Evolutionary conservation across 2,888 invertebrate species (phyloP), one percentile per base, ranked within the genome.

Genomic region (Orchestes rusci): DNA sequence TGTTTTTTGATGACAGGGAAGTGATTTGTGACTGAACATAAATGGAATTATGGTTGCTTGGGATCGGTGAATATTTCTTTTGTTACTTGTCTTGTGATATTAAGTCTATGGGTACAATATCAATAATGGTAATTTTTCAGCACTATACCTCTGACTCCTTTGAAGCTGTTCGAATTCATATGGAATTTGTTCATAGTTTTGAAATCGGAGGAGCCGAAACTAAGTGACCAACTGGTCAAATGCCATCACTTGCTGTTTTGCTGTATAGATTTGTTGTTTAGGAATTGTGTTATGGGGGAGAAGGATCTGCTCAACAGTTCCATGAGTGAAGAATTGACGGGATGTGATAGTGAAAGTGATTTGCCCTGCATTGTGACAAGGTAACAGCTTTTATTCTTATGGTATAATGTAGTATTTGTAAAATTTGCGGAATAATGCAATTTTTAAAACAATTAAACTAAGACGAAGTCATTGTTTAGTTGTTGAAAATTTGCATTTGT

Each of bases 171-270:
- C 68, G 90, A 92, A 63, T 91, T 95, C 63, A 84, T 88, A 56
- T 97, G 96, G 96, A 88, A 88, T 38, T 70, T 96, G 45, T 96
- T 91, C 70, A 79, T 94, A 23, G 85, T 87, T 65, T 84, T 91
- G 10, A 89, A 89, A 71, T 88, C 87, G 37, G 84, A 89, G 62
- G 86, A 89, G 61, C 81, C 86, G 30, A 81, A 82, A 40, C 86
- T 90, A 17, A 85, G 87, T 35, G 88, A 93, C 63, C 96, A 97
- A 68, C 72, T 99, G 43, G 92, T 99, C 2, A 92, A 89, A 64
- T 94, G 92, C 52, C 93, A 88, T 64, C 94, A 96, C 69, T 73
- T 97, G 35, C 70, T 99, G 36, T 72, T 95, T 44, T 89, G 91
- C 45, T 89, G 92, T 65, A 77, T 94, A 54, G 96, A 99, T 73